Evolutionary conservation across 1,140 invertebrate species (phyloP), one percentile per base, ranked within the genome.

Genomic region (Diorhabda elongata): DNA sequence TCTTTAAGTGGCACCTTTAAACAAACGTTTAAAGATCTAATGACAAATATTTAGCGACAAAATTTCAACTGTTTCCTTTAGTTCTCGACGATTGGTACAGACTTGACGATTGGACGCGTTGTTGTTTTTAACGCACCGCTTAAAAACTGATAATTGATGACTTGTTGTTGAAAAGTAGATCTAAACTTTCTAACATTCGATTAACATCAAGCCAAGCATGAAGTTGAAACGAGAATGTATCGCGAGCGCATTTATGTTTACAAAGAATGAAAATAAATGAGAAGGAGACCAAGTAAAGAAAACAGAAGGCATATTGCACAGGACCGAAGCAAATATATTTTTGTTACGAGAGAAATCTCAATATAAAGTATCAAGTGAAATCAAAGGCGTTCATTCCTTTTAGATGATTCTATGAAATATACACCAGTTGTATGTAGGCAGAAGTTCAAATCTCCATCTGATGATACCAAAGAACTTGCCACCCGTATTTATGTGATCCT

Each of bases 171-270:
- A 73, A 73, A 73, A 44, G 45, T 63, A 64, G 67, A 67, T 61
- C 66, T 64, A 57, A 69, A 67, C 62, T 70, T 69, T 66, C 69
- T 69, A 73, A 73, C 71, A 73, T 70, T 70, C 71, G 71, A 73
- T 73, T 73, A 73, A 69, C 63, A 67, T 65, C 67, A 73, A 73
- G 64, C 71, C 42, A 66, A 73, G 71, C 71, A 73, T 73, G 69
- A 73, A 73, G 58, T 68, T 68, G 44, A 70, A 73, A 70, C 58
- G 72, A 62, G 66, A 63, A 26, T 26, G 66, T 64, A 71, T 66
- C 61, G 68, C 72, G 63, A 67, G 69, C 58, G 61, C 72, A 71
- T 69, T 73, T 70, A 63, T 73, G 70, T 69, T 64, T 68, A 68
- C 57, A 69, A 64, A 67, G 69, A 68, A 66, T 58, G 47, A 62